Conservation (phyloP, 2,888 invertebrate species). For the Synergus japonicus region DNA sequence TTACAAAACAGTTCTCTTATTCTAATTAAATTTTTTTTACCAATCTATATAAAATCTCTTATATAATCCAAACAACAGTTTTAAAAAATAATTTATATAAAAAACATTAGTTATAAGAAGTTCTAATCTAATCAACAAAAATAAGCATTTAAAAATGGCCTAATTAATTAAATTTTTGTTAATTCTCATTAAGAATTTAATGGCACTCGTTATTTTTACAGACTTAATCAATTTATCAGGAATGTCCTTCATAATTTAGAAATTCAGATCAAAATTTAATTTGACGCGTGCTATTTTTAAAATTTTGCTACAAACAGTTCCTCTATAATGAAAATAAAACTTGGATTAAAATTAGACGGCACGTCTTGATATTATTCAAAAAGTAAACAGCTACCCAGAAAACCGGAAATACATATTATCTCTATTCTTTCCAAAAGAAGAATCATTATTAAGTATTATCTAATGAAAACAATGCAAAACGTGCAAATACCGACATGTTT, state of each 20-base stretch:
- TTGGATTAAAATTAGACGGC: too few species aligned
- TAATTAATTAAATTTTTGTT: neutral
- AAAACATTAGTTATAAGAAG: too few species aligned
- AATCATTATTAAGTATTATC: neutral
- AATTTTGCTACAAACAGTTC: neutral
- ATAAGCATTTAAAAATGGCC: too few species aligned
- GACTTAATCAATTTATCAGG: neutral
- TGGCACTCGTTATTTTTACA: neutral
- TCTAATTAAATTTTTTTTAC: neutral
- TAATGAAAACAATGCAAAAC: slow-evolving; percentile 13
- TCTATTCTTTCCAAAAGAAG: neutral
- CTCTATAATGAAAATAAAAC: too few species aligned
- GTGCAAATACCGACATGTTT: slow-evolving; percentile 13
- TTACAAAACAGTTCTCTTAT: neutral
- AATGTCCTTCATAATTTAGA: neutral
- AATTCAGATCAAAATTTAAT: neutral
- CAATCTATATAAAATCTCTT: neutral
- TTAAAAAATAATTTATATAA: neutral
- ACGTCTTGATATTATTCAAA: neutral
- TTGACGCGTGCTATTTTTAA: neutral
- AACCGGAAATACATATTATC: neutral
- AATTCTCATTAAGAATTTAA: neutral
- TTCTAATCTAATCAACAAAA: too few species aligned
- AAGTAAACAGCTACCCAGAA: neutral
- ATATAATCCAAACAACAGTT: neutral